Evolutionary conservation across 2,888 invertebrate species (phyloP).

Genomic region (Yponomeuta malinellus): DNA sequence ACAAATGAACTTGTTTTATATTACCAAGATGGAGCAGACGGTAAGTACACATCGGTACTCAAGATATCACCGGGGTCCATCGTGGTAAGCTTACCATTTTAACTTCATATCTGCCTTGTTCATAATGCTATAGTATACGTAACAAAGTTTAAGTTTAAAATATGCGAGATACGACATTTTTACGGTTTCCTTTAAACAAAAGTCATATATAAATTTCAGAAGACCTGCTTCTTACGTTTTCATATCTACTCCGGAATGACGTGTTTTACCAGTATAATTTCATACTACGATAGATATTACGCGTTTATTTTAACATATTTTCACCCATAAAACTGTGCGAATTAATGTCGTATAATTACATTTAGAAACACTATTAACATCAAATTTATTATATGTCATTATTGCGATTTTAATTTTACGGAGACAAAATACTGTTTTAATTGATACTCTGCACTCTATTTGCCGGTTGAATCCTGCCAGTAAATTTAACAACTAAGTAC

Average conservation of each 20-base stretch:
- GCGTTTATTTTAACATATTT: neutral
- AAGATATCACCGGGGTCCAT: neutral
- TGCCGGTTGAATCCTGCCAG: no score
- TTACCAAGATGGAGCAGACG: neutral
- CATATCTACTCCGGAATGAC: neutral
- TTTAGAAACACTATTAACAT: no score
- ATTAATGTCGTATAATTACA: neutral
- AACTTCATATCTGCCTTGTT: neutral
- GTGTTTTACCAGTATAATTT: neutral
- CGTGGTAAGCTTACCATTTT: neutral
- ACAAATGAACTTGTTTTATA: no score
- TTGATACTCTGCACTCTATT: no score
- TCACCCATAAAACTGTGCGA: neutral
- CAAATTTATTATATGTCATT: no score
- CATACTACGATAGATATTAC: neutral
- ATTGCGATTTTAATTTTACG: no score
- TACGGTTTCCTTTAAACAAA: neutral
- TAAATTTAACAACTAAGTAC: no score
- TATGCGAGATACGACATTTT: neutral
- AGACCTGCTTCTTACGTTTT: neutral
- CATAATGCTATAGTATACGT: neutral
- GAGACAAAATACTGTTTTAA: no score
- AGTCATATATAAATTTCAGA: neutral
- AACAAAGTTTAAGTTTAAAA: neutral
- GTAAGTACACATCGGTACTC: neutral